Evolutionary conservation across 2,113 vertebrate genomes (phyloP).

Genomic region (Poicephalus meyeri): DNA sequence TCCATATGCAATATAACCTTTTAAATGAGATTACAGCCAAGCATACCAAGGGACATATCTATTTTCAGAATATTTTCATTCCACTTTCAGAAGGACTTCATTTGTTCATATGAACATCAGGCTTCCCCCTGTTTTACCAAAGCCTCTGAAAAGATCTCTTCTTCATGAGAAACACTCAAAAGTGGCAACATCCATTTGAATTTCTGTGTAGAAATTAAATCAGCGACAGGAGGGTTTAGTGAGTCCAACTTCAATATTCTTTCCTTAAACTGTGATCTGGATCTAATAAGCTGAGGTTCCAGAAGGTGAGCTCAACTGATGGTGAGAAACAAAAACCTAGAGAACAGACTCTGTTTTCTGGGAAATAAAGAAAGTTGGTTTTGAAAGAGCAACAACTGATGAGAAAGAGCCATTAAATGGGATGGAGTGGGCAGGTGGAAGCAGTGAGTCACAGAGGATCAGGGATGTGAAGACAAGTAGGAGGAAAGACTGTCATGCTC

Average conservation of each 20-base stretch:
- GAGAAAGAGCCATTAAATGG: neutral
- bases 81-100: neutral
- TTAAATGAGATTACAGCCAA: neutral
- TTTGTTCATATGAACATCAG: fast-evolving
- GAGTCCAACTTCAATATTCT: neutral
- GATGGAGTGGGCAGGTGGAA: neutral
- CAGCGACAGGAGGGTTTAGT: neutral
- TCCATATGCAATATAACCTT: fast-evolving
- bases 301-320: neutral
- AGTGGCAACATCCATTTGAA: neutral
- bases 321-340: neutral
- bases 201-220: neutral
- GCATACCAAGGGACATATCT: too few relatives aligned
- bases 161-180: neutral
- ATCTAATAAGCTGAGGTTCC: neutral
- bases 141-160: neutral
- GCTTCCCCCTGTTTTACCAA: neutral
- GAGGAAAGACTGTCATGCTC: neutral
- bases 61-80: neutral
- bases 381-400: neutral
- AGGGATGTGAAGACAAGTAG: neutral
- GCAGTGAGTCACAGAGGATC: neutral
- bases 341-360: neutral
- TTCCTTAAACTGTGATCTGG: neutral
- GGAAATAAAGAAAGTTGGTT: neutral